Percentiles rank a stretch among this genome's conserved stretches.
phyloP scores from a whole-genome alignment of 2,888 invertebrate species.

The Endomychus coccineus region DNA sequence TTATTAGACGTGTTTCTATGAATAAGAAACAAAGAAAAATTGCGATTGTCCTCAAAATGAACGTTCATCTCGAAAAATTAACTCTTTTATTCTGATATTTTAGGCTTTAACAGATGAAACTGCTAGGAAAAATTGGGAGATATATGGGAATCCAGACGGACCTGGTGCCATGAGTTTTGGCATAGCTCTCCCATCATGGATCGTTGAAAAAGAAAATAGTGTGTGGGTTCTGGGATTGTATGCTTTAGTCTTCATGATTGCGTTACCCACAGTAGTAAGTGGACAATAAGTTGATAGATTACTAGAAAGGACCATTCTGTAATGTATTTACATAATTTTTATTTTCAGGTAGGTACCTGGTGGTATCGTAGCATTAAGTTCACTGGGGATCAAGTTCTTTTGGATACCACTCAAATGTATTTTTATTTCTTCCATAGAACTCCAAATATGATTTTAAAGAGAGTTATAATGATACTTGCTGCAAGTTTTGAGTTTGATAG shows the following conservation, averaged over 20 bases:
- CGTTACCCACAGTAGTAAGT: slow-evolving; percentile 75
- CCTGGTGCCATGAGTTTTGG: slow-evolving; percentile 99
- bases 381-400: slow-evolving; percentile 91
- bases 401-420: slow-evolving; percentile 96
- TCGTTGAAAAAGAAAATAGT: slow-evolving; percentile 98
- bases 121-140: slow-evolving; percentile 95
- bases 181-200: slow-evolving; percentile 98
- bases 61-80: not conserved
- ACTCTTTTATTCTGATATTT: slow-evolving; percentile 17
- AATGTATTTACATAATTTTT: slow-evolving; percentile 9
- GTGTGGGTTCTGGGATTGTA: slow-evolving; percentile 95
- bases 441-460: slow-evolving; percentile 88
- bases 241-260: slow-evolving; percentile 96
- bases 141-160: slow-evolving; percentile 99
- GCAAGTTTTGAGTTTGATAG: slow-evolving; percentile 96
- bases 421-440: slow-evolving; percentile 94
- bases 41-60: no score
- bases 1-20: not conserved
- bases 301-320: not conserved
- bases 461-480: slow-evolving; percentile 93
- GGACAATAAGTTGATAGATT: slow-evolving; percentile 5
- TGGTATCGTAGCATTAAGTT: slow-evolving; percentile 98
- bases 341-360: slow-evolving; percentile 79
- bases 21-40: not conserved
- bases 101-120: slow-evolving; percentile 96